These are phyloP conservation scores for Pinctada fucata DNA, from an alignment of 2,888 invertebrate species.

Conservation along the genomic window DNA sequence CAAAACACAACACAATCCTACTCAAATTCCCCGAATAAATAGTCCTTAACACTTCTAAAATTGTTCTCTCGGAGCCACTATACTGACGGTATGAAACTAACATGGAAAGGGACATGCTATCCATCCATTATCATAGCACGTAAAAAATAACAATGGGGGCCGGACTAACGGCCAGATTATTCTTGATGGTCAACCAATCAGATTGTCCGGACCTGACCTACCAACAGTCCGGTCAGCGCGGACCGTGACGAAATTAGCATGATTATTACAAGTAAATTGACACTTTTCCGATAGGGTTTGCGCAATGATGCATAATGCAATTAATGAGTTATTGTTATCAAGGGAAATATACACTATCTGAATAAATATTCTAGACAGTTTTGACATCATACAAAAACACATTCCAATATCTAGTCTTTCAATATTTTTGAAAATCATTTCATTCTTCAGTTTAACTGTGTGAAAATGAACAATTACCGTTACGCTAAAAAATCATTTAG, in stretches of 20 bases:
- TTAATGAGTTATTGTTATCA: no score
- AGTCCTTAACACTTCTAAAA: background rate
- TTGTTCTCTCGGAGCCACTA: background rate
- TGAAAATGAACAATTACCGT: no score
- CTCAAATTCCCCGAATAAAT: background rate
- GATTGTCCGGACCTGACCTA: background rate
- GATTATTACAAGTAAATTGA: slow-evolving; percentile 2
- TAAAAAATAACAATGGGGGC: background rate
- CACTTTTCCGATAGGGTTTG: background rate
- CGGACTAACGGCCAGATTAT: background rate
- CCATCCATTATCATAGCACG: background rate
- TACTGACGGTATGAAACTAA: background rate
- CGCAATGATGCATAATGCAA: background rate
- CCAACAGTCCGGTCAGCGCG: background rate
- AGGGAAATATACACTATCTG: no score
- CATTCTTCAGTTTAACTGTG: no score
- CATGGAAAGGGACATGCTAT: background rate
- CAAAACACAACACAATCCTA: background rate
- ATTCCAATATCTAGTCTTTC: no score
- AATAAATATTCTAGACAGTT: no score
- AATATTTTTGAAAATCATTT: no score
- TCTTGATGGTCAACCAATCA: background rate
- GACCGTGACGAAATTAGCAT: background rate
- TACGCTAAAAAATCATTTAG: no score
- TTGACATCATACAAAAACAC: no score